phyloP scores from a whole-genome alignment of 2,888 invertebrate genomes.

The Carcina quercana region DNA sequence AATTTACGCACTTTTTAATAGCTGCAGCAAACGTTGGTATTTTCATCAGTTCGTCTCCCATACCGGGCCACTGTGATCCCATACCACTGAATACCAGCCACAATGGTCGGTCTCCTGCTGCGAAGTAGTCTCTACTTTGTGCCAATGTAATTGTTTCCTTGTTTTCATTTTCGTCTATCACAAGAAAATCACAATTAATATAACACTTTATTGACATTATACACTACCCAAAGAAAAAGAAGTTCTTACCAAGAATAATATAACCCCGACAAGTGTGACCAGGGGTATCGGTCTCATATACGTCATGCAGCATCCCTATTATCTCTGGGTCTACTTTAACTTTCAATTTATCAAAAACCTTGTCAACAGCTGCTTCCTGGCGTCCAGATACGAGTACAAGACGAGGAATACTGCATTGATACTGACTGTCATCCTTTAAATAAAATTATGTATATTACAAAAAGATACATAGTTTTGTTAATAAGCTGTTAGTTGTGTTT shows the following conservation, averaged over 20 bases:
- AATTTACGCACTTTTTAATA: conserved; percentile 42
- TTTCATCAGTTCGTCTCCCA: conserved; percentile 72
- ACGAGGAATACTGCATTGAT: conserved; percentile 43
- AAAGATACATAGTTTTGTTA: too few relatives aligned
- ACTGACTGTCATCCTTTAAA: conserved; percentile 30
- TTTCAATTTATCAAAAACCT: conserved; percentile 25
- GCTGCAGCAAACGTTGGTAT: conserved; percentile 65
- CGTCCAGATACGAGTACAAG: conserved; percentile 62
- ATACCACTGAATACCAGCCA: conserved; percentile 80
- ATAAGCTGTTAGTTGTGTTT: too few relatives aligned
- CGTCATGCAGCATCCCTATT: conserved; percentile 42
- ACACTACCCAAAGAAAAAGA: too few relatives aligned
- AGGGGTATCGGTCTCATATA: conserved; percentile 42
- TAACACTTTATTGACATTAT: not conserved
- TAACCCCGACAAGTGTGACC: conserved; percentile 78
- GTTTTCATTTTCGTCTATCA: conserved; percentile 15
- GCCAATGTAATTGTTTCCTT: conserved; percentile 14
- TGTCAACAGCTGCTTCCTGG: conserved; percentile 42
- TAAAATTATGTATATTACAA: not conserved
- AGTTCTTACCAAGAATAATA: conserved; percentile 49
- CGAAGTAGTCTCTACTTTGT: conserved; percentile 20
- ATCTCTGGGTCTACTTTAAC: conserved; percentile 41
- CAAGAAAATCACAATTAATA: conserved; percentile 8
- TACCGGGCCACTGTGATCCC: conserved; percentile 77
- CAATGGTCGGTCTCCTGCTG: conserved; percentile 48